These are phyloP conservation scores for Clarias macrocephalus DNA, from an alignment of 2,113 vertebrate genomes.

Conservation along the genomic window DNA sequence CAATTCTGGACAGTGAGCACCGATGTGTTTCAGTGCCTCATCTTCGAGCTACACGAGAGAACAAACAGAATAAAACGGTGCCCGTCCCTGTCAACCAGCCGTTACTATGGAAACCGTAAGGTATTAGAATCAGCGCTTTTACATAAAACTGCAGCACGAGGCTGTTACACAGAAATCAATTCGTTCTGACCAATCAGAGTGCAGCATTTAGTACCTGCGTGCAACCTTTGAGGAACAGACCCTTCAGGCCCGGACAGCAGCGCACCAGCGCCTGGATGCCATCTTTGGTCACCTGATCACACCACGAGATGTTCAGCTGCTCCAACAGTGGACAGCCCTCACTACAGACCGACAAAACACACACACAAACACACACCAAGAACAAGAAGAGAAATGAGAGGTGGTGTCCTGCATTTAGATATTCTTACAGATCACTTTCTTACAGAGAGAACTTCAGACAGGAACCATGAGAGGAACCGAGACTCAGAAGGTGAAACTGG, in stretches of 20 bases:
- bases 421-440: not conserved
- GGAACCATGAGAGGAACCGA: not conserved
- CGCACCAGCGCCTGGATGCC: constrained; percentile 94
- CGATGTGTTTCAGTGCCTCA: constrained; percentile 95
- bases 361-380: too few species aligned
- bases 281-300: constrained; percentile 97
- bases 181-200: not conserved
- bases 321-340: constrained; percentile 97
- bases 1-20: constrained; percentile 91
- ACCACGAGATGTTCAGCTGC: constrained; percentile 98
- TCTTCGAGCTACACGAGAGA: constrained; percentile 82
- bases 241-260: constrained; percentile 88
- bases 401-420: not conserved
- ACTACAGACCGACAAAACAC: constrained; percentile 62
- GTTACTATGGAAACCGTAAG: not conserved
- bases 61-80: not conserved
- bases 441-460: not conserved
- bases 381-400: not conserved
- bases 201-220: constrained; percentile 80
- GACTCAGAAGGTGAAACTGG: not conserved
- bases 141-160: not conserved
- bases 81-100: not conserved
- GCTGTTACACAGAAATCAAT: not conserved
- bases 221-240: constrained; percentile 95
- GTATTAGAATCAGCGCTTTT: not conserved